A percentile compares a stretch with the other conserved stretches of the same genome.
phyloP scores from a whole-genome alignment of 2,888 invertebrate species.

The Dusona sp. region DNA sequence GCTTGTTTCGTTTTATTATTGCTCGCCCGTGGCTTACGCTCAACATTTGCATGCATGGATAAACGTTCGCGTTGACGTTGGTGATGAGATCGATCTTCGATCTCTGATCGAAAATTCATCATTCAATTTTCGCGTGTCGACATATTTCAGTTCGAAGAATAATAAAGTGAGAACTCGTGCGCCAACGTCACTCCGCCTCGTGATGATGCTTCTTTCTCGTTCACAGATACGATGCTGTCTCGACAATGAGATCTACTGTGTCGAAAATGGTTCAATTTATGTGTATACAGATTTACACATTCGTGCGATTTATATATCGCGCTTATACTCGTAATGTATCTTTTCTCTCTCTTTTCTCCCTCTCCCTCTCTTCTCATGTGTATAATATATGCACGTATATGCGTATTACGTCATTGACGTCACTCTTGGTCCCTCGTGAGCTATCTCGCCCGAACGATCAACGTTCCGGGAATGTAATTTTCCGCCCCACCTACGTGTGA shows the following conservation, averaged over 20 bases:
- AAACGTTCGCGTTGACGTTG: background rate
- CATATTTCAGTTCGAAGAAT: background rate
- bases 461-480: conserved; percentile 66
- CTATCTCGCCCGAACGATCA: conserved; percentile 62
- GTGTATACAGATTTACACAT: conserved; percentile 32
- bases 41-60: background rate
- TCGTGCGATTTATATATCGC: conserved; percentile 11
- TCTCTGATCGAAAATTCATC: background rate
- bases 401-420: conserved; percentile 60
- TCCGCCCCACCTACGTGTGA: conserved; percentile 59
- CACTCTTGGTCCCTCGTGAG: conserved; percentile 35
- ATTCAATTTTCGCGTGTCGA: background rate
- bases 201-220: conserved; percentile 1
- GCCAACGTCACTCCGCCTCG: conserved; percentile 11
- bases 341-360: conserved; percentile 12
- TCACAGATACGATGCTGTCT: conserved; percentile 1
- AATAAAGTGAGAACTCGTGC: background rate
- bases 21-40: too few relatives aligned
- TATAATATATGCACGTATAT: conserved; percentile 28
- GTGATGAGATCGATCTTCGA: conserved; percentile 3
- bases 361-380: conserved; percentile 25
- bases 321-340: conserved; percentile 38
- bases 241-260: conserved; percentile 63
- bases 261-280: conserved; percentile 11
- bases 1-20: background rate